Conservation (phyloP, 2,888 invertebrate species). For the Oligia latruncula region DNA sequence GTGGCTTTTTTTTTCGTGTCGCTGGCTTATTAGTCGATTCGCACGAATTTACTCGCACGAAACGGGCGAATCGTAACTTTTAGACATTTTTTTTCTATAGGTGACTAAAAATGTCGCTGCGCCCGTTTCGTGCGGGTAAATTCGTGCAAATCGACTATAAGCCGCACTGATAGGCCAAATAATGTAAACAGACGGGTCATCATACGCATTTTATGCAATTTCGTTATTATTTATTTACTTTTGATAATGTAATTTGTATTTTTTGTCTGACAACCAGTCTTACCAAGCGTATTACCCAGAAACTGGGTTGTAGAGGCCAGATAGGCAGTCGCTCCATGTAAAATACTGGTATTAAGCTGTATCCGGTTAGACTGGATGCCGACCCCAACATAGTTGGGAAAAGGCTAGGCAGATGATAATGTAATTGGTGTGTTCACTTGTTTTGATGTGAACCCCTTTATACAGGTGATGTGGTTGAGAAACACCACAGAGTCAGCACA, state of each 20-base stretch:
- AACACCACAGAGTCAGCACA: slow-evolving; percentile 91
- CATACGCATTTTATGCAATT: not conserved
- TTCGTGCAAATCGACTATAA: not conserved
- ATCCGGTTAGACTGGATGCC: too few species aligned
- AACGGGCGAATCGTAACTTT: not conserved
- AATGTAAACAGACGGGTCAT: not conserved
- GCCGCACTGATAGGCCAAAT: not conserved
- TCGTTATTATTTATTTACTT: not conserved
- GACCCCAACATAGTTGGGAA: too few species aligned
- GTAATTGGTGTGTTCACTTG: not conserved
- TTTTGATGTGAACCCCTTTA: not conserved
- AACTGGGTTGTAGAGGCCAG: too few species aligned
- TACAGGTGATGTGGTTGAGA: slow-evolving; percentile 92
- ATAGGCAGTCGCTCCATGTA: too few species aligned
- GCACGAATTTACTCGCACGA: not conserved
- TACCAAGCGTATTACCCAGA: too few species aligned
- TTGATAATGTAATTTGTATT: not conserved
- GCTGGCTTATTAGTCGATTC: not conserved
- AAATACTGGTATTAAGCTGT: too few species aligned
- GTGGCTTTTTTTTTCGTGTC: not conserved
- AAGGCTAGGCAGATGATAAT: too few species aligned
- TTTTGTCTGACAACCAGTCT: too few species aligned
- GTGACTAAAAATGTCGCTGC: not conserved
- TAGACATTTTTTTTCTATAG: not conserved
- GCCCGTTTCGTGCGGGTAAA: not conserved